Percentiles rank a stretch among this genome's conserved stretches.
Conservation (phyloP, 2,888 invertebrate species). For the Temnothorax rugatulus region DNA sequence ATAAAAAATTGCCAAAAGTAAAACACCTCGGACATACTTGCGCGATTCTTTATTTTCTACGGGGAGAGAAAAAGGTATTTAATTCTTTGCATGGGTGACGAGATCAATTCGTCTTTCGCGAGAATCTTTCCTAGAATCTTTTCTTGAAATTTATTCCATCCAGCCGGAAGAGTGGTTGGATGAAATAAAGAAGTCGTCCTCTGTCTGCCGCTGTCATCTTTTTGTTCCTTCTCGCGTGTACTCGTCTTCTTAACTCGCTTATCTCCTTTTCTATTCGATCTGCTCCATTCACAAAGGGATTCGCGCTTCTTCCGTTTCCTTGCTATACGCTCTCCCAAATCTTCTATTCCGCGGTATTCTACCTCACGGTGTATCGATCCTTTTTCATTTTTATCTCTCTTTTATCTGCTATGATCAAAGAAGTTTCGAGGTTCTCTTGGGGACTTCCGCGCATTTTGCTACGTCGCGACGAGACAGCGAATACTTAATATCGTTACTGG, state of each 20-base stretch:
- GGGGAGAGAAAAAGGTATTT: slow-evolving; percentile 8
- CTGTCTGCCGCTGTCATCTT: slow-evolving; percentile 52
- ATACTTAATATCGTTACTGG: slow-evolving; percentile 35
- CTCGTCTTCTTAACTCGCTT: slow-evolving; percentile 58
- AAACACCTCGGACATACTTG: not conserved
- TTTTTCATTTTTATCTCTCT: slow-evolving; percentile 29
- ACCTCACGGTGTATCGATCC: slow-evolving; percentile 34
- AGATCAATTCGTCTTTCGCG: slow-evolving; percentile 39
- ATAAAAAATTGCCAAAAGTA: slow-evolving; percentile 15
- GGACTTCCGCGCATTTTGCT: slow-evolving; percentile 46
- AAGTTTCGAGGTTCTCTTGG: slow-evolving; percentile 35
- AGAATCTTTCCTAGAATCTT: slow-evolving; percentile 44
- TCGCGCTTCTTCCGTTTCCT: slow-evolving; percentile 36
- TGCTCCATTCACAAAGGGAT: slow-evolving; percentile 48
- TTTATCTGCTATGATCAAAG: slow-evolving; percentile 48
- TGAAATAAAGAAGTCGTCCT: slow-evolving; percentile 54
- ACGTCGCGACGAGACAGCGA: slow-evolving; percentile 27
- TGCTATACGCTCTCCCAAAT: slow-evolving; percentile 24
- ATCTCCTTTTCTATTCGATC: slow-evolving; percentile 57
- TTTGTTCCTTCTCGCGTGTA: slow-evolving; percentile 53
- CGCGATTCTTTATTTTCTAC: slow-evolving; percentile 10
- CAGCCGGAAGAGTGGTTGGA: slow-evolving; percentile 52
- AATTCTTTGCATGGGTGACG: slow-evolving; percentile 8
- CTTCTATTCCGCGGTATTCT: slow-evolving; percentile 46
- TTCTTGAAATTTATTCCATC: slow-evolving; percentile 54